phyloP scores from a whole-genome alignment of 2,888 invertebrate genomes.

The Pseudanteris insignis region DNA sequence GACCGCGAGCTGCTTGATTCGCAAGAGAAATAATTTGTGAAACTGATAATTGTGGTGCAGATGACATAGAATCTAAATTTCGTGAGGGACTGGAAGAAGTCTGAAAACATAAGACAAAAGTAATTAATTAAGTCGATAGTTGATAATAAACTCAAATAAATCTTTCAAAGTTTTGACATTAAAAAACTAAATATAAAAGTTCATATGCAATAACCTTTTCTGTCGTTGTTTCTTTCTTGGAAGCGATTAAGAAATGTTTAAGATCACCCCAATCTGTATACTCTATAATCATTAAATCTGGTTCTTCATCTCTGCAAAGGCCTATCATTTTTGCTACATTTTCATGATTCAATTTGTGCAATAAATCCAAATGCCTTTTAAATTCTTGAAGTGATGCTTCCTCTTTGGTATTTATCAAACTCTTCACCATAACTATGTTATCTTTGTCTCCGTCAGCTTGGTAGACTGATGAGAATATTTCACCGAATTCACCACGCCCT shows the following conservation, averaged over 20 bases:
- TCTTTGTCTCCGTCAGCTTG: constrained; percentile 64
- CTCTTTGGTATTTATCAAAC: constrained; percentile 79
- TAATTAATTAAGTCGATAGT: too few species aligned
- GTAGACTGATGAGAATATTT: constrained; percentile 82
- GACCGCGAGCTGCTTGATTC: constrained; percentile 81
- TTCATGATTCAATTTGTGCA: constrained; percentile 83
- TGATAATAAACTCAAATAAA: too few species aligned
- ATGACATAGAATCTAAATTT: constrained; percentile 58
- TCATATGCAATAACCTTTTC: constrained; percentile 17
- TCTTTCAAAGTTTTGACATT: too few species aligned
- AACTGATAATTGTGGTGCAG: constrained; percentile 73
- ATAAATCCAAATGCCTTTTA: constrained; percentile 87
- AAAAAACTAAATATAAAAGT: constrained; percentile 1
- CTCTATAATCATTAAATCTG: constrained; percentile 88
- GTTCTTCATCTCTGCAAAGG: constrained; percentile 83
- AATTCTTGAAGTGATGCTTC: constrained; percentile 84
- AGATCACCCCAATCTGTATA: constrained; percentile 96
- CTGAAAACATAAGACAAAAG: too few species aligned
- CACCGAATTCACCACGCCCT: constrained; percentile 92
- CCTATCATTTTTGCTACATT: constrained; percentile 83
- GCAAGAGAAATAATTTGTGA: constrained; percentile 76
- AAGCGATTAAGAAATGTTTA: constrained; percentile 84
- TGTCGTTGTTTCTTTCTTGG: constrained; percentile 48
- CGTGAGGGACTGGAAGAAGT: constrained; percentile 50
- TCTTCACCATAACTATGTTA: constrained; percentile 74